phyloP scores from a whole-genome alignment of 2,113 vertebrate species.

The Pseudorectes ferrugineus region DNA sequence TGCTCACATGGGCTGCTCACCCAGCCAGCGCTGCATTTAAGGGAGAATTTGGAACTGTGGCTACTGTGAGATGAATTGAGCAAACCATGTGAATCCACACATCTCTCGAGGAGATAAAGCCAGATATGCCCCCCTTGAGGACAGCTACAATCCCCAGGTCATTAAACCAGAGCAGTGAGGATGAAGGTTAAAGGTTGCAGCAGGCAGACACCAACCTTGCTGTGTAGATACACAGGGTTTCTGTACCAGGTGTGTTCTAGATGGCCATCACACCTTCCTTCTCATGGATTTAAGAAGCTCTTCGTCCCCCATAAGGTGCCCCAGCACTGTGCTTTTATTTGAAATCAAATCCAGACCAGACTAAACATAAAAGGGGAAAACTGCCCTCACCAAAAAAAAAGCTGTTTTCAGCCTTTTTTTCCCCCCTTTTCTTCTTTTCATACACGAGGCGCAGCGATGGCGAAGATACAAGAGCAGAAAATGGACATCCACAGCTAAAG shows the following conservation, averaged over 20 bases:
- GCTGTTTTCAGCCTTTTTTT: background rate
- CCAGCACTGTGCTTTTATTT: background rate
- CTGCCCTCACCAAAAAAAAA: background rate
- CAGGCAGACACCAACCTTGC: background rate
- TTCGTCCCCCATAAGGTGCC: background rate
- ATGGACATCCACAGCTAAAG: background rate
- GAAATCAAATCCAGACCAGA: background rate
- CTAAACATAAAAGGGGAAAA: background rate
- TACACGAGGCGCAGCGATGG: background rate
- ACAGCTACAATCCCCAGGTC: background rate
- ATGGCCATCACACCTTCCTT: background rate
- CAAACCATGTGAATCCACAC: background rate
- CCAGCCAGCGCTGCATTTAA: background rate
- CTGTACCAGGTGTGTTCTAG: background rate
- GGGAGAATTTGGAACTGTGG: background rate
- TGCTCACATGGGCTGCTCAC: fast-evolving
- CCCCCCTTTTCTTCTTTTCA: background rate
- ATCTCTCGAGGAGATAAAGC: background rate
- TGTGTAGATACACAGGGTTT: background rate
- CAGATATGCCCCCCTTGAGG: fast-evolving
- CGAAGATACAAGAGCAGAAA: background rate
- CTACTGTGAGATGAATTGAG: background rate
- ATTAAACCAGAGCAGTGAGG: background rate
- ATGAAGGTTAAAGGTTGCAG: background rate
- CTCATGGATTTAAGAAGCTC: background rate